A percentile compares a stretch with the other conserved stretches of the same genome.
These are phyloP conservation scores for Halcyon smyrnensis DNA, from an alignment of 2,797 vertebrate genomes.

Conservation along the genomic window DNA sequence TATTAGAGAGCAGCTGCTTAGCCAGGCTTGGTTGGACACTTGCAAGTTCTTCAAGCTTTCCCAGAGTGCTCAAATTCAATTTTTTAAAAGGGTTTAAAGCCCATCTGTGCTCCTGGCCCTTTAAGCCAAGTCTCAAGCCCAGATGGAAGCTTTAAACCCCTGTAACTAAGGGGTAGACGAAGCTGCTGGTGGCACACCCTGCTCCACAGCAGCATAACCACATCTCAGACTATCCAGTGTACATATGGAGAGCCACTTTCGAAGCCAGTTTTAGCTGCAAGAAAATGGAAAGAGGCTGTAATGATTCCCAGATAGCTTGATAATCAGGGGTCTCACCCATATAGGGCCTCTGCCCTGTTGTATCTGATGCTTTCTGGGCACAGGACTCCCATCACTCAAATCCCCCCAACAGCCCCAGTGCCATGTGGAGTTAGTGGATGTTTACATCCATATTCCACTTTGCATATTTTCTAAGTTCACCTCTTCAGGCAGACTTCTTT, in stretches of 20 bases:
- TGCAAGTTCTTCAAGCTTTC: neutral
- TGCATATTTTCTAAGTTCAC: neutral
- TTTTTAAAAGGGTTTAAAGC: neutral
- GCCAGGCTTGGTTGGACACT: neutral
- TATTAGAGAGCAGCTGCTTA: neutral
- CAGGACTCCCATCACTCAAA: neutral
- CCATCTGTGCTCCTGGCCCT: constrained; percentile 6
- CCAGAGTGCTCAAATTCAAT: neutral
- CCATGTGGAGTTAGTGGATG: neutral
- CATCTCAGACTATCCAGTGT: neutral
- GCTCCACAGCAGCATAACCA: neutral
- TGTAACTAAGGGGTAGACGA: neutral
- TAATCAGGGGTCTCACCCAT: neutral
- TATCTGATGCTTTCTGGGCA: neutral
- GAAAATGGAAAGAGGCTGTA: neutral
- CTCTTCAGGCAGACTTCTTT: neutral
- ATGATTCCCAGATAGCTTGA: neutral
- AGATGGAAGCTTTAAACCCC: neutral
- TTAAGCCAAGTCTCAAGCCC: neutral
- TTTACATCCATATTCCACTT: neutral
- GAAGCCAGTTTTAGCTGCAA: neutral
- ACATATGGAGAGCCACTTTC: neutral
- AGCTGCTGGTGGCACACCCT: constrained; percentile 31
- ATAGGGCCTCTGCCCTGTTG: neutral
- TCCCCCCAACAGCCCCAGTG: neutral